Evolutionary conservation across 2,113 vertebrate genomes (phyloP).

Genomic region (Eonycteris spelaea): DNA sequence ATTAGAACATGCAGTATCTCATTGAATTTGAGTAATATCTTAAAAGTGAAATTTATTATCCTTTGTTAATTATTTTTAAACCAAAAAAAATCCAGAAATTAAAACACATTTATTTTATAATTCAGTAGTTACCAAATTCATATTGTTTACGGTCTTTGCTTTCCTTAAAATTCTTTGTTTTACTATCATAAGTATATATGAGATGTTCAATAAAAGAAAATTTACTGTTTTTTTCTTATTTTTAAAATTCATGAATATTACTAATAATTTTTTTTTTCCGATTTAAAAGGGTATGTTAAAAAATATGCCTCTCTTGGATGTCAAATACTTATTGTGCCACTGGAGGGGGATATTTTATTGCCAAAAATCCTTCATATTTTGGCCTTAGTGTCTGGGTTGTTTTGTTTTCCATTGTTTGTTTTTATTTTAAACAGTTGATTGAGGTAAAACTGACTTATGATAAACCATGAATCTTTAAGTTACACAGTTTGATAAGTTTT

Average conservation of each 20-base stretch:
- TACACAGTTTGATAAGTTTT: not conserved
- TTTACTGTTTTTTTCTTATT: not conserved
- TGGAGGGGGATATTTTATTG: not conserved
- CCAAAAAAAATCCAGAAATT: not conserved
- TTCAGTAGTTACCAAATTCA: not conserved
- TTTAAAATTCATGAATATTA: not conserved
- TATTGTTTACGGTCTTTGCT: not conserved
- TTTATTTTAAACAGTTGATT: not conserved
- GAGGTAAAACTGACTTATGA: not conserved
- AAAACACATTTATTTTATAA: not conserved
- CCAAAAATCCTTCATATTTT: not conserved
- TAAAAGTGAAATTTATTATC: not conserved
- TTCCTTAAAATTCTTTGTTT: not conserved
- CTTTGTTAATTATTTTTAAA: not conserved
- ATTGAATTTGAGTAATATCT: not conserved
- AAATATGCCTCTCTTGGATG: not conserved
- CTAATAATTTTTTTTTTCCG: not conserved
- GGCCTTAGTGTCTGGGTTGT: not conserved
- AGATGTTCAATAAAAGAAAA: not conserved
- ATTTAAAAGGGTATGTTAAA: not conserved
- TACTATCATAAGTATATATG: not conserved
- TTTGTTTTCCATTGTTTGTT: not conserved
- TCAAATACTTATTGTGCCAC: constrained; percentile 7
- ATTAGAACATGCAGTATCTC: not conserved
- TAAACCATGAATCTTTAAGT: not conserved